These are phyloP conservation scores for Phocoena sinus DNA, from an alignment of 2,113 vertebrate species.

Conservation along the genomic window DNA sequence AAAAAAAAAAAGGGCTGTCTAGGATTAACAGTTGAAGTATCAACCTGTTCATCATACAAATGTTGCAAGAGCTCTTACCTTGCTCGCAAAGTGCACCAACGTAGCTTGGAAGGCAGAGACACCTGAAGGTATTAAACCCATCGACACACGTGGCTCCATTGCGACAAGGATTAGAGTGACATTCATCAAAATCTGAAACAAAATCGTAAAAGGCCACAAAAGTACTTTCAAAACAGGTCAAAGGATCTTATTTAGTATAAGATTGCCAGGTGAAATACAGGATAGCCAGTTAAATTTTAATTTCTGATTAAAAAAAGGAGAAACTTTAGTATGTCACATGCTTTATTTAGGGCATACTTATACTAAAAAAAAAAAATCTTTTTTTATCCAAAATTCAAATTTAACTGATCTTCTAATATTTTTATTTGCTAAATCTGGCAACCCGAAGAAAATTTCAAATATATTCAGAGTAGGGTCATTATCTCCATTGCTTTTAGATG, in stretches of 20 bases:
- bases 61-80: slow-evolving; percentile 81
- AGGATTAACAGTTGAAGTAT: neutral
- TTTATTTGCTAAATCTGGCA: neutral
- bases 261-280: neutral
- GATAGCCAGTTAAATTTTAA: neutral
- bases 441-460: neutral
- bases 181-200: slow-evolving; percentile 92
- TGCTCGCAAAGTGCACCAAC: slow-evolving; percentile 91
- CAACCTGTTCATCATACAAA: neutral
- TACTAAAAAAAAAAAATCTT: neutral
- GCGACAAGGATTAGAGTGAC: slow-evolving; percentile 93
- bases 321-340: neutral
- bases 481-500: neutral
- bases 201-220: slow-evolving; percentile 45
- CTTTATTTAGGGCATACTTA: neutral
- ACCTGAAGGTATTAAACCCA: slow-evolving; percentile 88
- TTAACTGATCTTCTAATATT: neutral
- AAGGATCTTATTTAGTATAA: neutral
- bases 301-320: neutral
- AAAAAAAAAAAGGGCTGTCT: neutral
- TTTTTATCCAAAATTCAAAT: neutral
- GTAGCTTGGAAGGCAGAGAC: slow-evolving; percentile 95
- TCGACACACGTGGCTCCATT: slow-evolving; percentile 96
- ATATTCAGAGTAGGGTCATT: neutral
- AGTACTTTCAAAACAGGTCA: neutral